phyloP scores from a whole-genome alignment of 2,113 vertebrate genomes.

The Microcebus tavaratra region DNA sequence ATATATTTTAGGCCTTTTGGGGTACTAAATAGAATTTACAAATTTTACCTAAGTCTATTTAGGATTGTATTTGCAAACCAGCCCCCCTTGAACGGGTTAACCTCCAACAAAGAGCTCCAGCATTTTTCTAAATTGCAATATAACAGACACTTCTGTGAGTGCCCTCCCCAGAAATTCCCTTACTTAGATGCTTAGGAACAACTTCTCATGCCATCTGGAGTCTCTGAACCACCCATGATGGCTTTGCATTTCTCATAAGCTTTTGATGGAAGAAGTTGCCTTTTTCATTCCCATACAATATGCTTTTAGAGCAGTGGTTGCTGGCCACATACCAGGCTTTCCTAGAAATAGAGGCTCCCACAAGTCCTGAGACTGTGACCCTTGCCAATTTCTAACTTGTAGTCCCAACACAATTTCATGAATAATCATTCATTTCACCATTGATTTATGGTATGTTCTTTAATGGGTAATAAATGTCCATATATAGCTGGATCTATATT shows the following conservation, averaged over 20 bases:
- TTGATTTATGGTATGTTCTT: not conserved
- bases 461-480: not conserved
- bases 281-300: too few relatives aligned
- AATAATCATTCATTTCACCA: not conserved
- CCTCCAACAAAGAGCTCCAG: not conserved
- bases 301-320: not conserved
- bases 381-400: not conserved
- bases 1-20: not conserved
- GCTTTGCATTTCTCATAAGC: not conserved
- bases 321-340: not conserved
- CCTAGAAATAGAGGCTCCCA: not conserved
- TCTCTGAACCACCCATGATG: not conserved
- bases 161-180: rapidly evolving
- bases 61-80: not conserved
- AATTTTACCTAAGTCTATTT: not conserved
- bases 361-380: not conserved
- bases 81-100: not conserved
- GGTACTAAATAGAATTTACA: not conserved
- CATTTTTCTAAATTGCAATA: not conserved
- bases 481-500: not conserved
- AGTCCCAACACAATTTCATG: not conserved
- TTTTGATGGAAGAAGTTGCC: not conserved
- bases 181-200: not conserved
- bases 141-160: not conserved
- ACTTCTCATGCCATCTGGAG: not conserved